Evolutionary conservation across 1,140 invertebrate genomes (phyloP).

Genomic region (Penaeus vannamei): DNA sequence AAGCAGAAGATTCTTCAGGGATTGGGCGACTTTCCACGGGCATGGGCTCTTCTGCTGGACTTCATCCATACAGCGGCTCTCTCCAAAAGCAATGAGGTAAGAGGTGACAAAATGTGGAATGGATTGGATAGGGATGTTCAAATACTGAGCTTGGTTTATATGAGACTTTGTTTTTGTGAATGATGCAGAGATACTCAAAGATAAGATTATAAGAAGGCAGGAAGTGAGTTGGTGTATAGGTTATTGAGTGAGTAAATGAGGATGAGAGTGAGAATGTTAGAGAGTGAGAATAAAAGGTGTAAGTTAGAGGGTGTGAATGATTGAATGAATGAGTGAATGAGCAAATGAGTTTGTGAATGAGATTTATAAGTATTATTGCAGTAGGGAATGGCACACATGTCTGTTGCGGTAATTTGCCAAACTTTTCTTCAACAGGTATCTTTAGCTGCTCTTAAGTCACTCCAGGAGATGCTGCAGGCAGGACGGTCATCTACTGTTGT

Average conservation of each 20-base stretch:
- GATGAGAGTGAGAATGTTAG: too few species aligned
- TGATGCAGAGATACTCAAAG: too few species aligned
- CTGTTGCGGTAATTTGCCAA: background rate
- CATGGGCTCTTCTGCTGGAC: conserved; percentile 92
- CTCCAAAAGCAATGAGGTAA: conserved; percentile 91
- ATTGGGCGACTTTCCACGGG: conserved; percentile 91
- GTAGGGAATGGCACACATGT: background rate
- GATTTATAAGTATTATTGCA: too few species aligned
- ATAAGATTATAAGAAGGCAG: too few species aligned
- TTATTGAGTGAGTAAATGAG: too few species aligned
- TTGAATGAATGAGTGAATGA: too few species aligned
- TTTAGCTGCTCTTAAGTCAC: conserved; percentile 92
- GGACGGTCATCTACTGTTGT: conserved; percentile 49
- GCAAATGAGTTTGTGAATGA: too few species aligned
- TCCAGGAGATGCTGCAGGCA: conserved; percentile 91
- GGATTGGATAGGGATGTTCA: background rate
- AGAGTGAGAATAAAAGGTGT: too few species aligned
- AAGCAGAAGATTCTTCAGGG: conserved; percentile 88
- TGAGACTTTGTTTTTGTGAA: too few species aligned
- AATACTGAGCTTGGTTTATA: too few species aligned
- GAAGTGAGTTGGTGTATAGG: too few species aligned
- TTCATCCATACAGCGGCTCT: conserved; percentile 94
- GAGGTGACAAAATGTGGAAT: conserved; percentile 20
- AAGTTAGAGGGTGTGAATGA: too few species aligned
- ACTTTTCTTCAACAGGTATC: conserved; percentile 79